Evolutionary conservation across 2,113 vertebrate genomes (phyloP).

Genomic region (Lontra canadensis): DNA sequence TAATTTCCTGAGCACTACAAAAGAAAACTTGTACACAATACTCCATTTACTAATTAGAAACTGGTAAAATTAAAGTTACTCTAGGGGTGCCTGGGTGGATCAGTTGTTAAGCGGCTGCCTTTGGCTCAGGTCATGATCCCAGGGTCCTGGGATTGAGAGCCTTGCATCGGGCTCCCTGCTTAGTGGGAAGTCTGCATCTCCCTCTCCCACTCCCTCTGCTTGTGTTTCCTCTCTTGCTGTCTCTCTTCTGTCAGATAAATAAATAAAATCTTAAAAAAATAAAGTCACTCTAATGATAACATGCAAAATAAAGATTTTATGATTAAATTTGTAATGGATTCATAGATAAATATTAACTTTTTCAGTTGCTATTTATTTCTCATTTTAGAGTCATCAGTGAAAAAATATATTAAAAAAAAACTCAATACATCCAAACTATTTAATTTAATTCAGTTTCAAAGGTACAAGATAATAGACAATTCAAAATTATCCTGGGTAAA

Average conservation of each 20-base stretch:
- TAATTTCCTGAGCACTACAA: background rate
- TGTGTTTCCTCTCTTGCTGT: background rate
- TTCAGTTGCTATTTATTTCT: background rate
- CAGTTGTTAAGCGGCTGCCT: too few relatives aligned
- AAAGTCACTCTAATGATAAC: background rate
- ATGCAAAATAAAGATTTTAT: background rate
- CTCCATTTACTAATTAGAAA: background rate
- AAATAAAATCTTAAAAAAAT: background rate
- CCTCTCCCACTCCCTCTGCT: too few relatives aligned
- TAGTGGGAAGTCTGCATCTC: too few relatives aligned
- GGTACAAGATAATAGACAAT: background rate
- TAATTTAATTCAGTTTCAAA: constrained; percentile 30
- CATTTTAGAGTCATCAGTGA: constrained; percentile 7
- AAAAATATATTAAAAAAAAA: constrained; percentile 17
- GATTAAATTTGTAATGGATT: constrained; percentile 10
- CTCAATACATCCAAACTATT: background rate
- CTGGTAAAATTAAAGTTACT: background rate
- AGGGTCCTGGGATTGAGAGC: too few relatives aligned
- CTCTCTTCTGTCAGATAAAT: background rate
- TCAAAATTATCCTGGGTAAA: background rate
- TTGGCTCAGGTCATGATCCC: too few relatives aligned
- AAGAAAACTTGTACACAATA: background rate
- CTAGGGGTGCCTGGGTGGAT: too few relatives aligned
- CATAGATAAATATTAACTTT: background rate
- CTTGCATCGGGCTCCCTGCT: too few relatives aligned